Percentiles rank a stretch among this genome's conserved stretches.
These are phyloP conservation scores for Anoura caudifer DNA, from an alignment of 2,113 vertebrate species.

Conservation along the genomic window DNA sequence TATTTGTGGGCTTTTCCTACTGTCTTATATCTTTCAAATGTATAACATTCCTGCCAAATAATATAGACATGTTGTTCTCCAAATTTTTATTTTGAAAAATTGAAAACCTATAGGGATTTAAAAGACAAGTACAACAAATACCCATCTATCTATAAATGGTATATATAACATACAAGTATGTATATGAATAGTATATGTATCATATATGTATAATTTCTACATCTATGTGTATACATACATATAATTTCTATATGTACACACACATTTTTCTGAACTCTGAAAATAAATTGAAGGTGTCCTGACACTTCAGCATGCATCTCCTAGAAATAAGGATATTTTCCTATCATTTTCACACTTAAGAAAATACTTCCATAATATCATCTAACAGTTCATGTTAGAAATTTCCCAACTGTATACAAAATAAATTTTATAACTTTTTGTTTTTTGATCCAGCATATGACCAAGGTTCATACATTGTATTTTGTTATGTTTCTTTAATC, in stretches of 20 bases:
- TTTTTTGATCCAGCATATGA: neutral
- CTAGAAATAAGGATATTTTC: neutral
- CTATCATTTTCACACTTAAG: neutral
- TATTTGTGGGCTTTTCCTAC: neutral
- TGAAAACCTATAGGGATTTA: neutral
- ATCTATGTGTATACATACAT: neutral
- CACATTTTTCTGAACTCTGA: neutral
- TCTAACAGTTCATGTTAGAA: neutral
- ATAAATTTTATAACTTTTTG: neutral
- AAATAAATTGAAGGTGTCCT: neutral
- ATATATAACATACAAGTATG: neutral
- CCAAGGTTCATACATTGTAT: neutral
- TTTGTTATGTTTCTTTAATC: neutral
- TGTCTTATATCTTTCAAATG: neutral
- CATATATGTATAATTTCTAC: neutral
- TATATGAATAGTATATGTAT: neutral
- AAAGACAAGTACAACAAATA: neutral
- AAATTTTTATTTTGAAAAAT: neutral
- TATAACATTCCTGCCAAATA: neutral
- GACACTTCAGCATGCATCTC: neutral
- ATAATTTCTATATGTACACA: neutral
- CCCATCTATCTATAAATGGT: neutral
- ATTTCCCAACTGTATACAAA: neutral
- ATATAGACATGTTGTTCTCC: neutral
- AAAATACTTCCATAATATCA: neutral